Evolutionary conservation across 2,113 vertebrate species (phyloP).

Genomic region (Phyllostomus hastatus): DNA sequence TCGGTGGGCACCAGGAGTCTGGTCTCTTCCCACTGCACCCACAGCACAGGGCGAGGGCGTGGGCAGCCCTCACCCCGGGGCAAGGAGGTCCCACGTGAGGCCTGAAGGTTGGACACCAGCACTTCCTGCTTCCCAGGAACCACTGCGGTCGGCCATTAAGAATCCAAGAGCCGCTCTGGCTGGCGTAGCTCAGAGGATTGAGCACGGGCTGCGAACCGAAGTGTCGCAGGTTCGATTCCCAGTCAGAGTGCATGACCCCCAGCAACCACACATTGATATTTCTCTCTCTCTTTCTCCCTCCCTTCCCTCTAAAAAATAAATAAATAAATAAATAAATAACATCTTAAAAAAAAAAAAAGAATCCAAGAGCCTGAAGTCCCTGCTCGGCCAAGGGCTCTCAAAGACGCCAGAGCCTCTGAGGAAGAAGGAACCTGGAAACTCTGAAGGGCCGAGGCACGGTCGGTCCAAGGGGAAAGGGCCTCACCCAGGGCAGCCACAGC

Average conservation of each 20-base stretch:
- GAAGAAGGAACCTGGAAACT: not conserved
- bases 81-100: not conserved
- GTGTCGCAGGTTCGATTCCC: too few relatives aligned
- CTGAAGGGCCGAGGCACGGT: not conserved
- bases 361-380: not conserved
- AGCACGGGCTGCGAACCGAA: too few relatives aligned
- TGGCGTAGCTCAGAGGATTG: too few relatives aligned
- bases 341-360: too few relatives aligned
- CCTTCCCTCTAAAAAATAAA: too few relatives aligned
- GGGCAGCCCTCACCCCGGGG: not conserved
- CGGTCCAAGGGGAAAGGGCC: not conserved
- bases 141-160: not conserved
- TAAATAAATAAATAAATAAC: too few relatives aligned
- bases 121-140: not conserved
- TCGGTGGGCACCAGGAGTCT: not conserved
- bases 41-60: not conserved
- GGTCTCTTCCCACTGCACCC: not conserved
- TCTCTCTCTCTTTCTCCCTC: too few relatives aligned
- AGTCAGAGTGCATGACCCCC: too few relatives aligned
- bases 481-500: slow-evolving; percentile 37
- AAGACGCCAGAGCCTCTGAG: not conserved
- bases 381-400: not conserved
- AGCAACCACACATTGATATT: too few relatives aligned
- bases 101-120: not conserved
- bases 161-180: not conserved